phyloP scores from a whole-genome alignment of 2,888 invertebrate species.

The Andrena praecox region DNA sequence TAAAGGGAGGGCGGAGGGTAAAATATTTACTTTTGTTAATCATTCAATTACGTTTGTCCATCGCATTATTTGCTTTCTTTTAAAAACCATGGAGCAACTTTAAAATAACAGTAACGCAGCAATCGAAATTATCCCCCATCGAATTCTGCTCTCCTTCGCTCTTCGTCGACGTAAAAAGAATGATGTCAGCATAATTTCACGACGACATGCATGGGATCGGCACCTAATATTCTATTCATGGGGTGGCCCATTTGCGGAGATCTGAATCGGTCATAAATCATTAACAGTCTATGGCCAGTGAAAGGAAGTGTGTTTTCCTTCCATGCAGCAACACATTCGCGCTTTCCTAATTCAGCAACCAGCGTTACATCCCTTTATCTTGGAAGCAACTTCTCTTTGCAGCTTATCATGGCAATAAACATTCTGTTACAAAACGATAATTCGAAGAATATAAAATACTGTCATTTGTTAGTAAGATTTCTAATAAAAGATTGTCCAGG shows the following conservation, averaged over 20 bases:
- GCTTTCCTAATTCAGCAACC: not conserved
- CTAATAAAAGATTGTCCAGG: too few species aligned
- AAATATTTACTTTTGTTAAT: too few species aligned
- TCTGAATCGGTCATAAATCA: conserved; percentile 16
- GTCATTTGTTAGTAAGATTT: too few species aligned
- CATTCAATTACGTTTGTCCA: not conserved
- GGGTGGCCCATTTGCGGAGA: conserved; percentile 4
- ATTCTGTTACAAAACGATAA: too few species aligned
- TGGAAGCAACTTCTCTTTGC: too few species aligned
- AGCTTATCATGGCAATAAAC: too few species aligned
- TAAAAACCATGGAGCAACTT: not conserved
- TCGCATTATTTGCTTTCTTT: not conserved
- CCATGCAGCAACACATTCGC: not conserved
- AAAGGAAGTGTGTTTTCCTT: not conserved
- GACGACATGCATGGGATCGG: conserved; percentile 27
- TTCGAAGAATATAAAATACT: too few species aligned
- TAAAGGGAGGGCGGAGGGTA: too few species aligned
- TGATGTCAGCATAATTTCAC: conserved; percentile 21
- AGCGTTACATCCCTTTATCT: too few species aligned
- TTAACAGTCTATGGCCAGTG: not conserved
- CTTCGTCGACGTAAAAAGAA: conserved; percentile 23
- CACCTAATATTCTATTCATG: conserved; percentile 41
- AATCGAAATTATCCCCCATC: not conserved
- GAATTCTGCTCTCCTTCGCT: conserved; percentile 8
- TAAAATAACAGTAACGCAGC: conserved; percentile 6